phyloP scores from a whole-genome alignment of 2,888 invertebrate genomes.

The Sympetrum striolatum region DNA sequence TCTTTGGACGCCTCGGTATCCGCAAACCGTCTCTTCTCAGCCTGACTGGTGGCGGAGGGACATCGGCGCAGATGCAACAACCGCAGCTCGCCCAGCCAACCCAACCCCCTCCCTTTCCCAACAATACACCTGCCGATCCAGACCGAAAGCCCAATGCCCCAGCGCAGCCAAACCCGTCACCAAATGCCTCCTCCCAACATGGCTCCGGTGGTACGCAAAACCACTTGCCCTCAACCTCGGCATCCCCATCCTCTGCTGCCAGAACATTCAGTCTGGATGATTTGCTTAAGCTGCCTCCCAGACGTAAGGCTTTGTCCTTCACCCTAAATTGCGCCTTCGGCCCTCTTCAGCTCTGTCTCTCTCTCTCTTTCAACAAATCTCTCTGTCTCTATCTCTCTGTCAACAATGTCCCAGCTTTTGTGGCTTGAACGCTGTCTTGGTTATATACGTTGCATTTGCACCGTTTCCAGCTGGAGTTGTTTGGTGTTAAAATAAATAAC shows the following conservation, averaged over 20 bases:
- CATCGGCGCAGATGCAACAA: constrained; percentile 48
- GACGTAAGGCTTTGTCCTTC: constrained; percentile 70
- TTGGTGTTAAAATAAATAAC: background rate
- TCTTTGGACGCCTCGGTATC: constrained; percentile 84
- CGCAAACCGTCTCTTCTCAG: constrained; percentile 87
- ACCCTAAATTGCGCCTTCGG: background rate
- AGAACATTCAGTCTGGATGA: constrained; percentile 89
- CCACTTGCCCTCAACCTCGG: constrained; percentile 46
- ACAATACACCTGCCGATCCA: constrained; percentile 60
- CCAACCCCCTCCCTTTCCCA: constrained; percentile 58
- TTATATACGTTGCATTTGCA: constrained; percentile 38
- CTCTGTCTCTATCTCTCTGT: background rate
- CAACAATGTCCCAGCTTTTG: constrained; percentile 15
- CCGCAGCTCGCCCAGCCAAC: constrained; percentile 62
- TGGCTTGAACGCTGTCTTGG: constrained; percentile 40
- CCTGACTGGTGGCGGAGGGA: constrained; percentile 63
- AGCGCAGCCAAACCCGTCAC: background rate
- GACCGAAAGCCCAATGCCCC: constrained; percentile 51
- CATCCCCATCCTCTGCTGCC: constrained; percentile 62
- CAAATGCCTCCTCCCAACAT: background rate
- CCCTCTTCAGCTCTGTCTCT: background rate
- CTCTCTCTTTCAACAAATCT: background rate
- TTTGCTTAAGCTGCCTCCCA: constrained; percentile 82
- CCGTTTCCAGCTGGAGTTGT: constrained; percentile 27
- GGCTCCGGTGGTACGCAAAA: constrained; percentile 13